Evolutionary conservation across 2,888 invertebrate genomes (phyloP).

Genomic region (Drosophila sordidapex): DNA sequence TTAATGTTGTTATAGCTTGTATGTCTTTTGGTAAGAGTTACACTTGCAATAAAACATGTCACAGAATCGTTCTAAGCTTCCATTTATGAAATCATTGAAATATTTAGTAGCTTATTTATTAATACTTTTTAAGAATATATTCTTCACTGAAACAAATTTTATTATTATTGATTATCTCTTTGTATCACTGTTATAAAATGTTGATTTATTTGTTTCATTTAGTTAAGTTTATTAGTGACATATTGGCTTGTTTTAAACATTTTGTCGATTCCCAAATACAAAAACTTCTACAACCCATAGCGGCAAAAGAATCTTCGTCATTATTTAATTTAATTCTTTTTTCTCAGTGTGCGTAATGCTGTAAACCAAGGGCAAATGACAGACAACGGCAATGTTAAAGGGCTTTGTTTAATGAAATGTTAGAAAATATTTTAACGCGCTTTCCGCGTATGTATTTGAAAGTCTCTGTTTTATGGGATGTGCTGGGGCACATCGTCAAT

Average conservation of each 20-base stretch:
- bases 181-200: neutral
- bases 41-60: neutral
- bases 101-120: neutral
- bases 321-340: neutral
- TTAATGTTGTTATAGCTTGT: slow-evolving; percentile 12
- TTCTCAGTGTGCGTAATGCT: slow-evolving; percentile 6
- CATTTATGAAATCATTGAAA: neutral
- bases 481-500: slow-evolving; percentile 32
- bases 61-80: neutral
- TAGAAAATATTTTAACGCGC: slow-evolving; percentile 53
- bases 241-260: neutral
- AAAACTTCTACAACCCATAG: neutral
- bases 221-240: neutral
- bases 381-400: slow-evolving; percentile 17
- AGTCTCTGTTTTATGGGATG: slow-evolving; percentile 4
- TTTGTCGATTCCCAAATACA: neutral
- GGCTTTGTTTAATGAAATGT: slow-evolving; percentile 40
- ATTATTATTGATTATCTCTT: neutral
- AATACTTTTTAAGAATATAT: neutral
- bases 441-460: slow-evolving; percentile 8
- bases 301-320: neutral
- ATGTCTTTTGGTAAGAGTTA: slow-evolving; percentile 9
- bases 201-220: no score
- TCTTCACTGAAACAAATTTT: no score
- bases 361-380: slow-evolving; percentile 6